These are phyloP conservation scores for Oreochromis spilurus DNA, from an alignment of 2,113 vertebrate species.

Conservation along the genomic window DNA sequence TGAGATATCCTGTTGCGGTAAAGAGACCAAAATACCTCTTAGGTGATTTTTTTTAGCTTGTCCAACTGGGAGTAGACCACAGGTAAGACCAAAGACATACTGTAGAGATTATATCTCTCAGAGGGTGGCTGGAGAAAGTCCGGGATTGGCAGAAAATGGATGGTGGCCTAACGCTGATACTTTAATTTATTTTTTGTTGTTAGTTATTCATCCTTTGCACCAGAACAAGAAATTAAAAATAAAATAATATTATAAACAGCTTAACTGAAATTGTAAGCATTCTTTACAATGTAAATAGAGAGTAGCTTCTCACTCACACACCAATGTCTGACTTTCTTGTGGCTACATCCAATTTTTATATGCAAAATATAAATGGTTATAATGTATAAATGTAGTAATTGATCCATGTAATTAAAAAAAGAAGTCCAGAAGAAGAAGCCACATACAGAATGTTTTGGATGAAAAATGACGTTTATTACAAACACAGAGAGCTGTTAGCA, in stretches of 20 bases:
- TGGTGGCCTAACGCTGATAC: neutral
- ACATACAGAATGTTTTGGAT: conserved; percentile 20
- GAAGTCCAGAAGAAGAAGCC: neutral
- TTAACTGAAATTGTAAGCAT: too few relatives aligned
- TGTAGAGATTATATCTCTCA: neutral
- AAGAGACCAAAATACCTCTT: neutral
- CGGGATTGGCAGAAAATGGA: neutral
- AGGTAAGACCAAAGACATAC: neutral
- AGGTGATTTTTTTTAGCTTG: neutral
- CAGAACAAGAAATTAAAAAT: neutral
- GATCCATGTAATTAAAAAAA: neutral
- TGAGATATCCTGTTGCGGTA: neutral
- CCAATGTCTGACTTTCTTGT: neutral
- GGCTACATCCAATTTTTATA: neutral
- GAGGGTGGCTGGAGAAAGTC: neutral
- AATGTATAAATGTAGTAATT: neutral
- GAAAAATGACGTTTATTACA: conserved; percentile 75
- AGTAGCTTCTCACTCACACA: neutral
- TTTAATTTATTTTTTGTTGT: neutral
- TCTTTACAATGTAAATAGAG: neutral
- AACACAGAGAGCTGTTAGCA: conserved; percentile 69
- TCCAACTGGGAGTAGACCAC: neutral
- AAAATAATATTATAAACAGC: neutral
- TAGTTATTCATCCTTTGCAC: neutral
- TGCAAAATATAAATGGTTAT: neutral